Evolutionary conservation across 2,797 vertebrate genomes (phyloP).

Genomic region (Aldrovandia affinis): DNA sequence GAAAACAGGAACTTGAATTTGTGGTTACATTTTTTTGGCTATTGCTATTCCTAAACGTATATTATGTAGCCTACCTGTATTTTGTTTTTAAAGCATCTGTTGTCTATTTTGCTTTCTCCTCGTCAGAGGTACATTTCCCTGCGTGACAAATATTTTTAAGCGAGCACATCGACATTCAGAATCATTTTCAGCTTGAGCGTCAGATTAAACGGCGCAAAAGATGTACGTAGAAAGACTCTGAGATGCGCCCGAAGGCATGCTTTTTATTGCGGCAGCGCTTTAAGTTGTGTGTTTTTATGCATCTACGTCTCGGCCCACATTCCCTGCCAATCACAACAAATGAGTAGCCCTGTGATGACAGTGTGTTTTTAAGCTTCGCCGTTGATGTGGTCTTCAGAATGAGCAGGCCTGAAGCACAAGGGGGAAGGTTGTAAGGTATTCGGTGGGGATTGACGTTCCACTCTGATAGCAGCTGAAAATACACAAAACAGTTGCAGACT

Average conservation of each 20-base stretch:
- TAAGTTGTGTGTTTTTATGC: conserved; percentile 45
- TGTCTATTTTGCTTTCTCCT: conserved; percentile 9
- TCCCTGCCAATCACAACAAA: conserved; percentile 65
- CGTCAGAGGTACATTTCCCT: background rate
- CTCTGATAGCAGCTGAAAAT: background rate
- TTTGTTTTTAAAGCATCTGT: background rate
- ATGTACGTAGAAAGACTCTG: background rate
- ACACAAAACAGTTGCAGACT: background rate
- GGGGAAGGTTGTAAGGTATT: conserved; percentile 42
- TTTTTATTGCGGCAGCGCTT: background rate
- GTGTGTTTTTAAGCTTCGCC: conserved; percentile 53
- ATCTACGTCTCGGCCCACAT: conserved; percentile 66
- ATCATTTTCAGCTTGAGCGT: conserved; percentile 22
- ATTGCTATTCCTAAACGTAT: too few species aligned
- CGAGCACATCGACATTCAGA: conserved; percentile 43
- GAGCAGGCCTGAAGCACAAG: conserved; percentile 17
- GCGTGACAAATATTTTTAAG: conserved; percentile 36
- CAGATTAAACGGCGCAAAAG: conserved; percentile 18
- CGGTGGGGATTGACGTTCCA: conserved; percentile 40
- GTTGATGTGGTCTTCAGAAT: conserved; percentile 43
- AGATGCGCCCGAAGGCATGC: conserved; percentile 36
- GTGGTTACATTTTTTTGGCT: too few species aligned
- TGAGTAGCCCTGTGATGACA: conserved; percentile 63
- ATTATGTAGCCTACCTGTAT: too few species aligned
- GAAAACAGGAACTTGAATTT: too few species aligned